Evolutionary conservation across 37 sponge, comb jelly and placozoan species (phyloP).

Genomic region (Bolinopsis microptera): DNA sequence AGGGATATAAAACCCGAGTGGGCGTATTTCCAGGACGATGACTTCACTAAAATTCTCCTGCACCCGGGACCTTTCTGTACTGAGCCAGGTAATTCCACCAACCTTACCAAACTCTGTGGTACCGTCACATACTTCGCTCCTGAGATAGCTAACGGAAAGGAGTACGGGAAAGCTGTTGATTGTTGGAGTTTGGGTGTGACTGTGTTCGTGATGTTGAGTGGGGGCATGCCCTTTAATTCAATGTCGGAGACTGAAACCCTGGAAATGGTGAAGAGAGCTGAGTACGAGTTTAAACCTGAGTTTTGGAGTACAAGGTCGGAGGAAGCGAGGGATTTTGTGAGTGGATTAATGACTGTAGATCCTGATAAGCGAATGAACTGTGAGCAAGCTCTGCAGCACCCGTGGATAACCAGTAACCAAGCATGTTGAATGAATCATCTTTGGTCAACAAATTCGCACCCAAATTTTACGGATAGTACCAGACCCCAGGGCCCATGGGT

Average conservation of each 20-base stretch:
- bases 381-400: background rate
- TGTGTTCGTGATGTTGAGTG: slow-evolving; percentile 75
- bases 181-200: slow-evolving; percentile 23
- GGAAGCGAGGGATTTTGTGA: slow-evolving; percentile 84
- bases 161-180: background rate
- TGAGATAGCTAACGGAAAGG: background rate
- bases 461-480: too few species aligned
- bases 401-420: slow-evolving; percentile 26
- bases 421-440: too few species aligned
- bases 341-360: slow-evolving; percentile 70
- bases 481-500: too few species aligned
- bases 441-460: too few species aligned
- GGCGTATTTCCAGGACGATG: background rate
- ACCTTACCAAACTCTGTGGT: background rate
- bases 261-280: slow-evolving; percentile 76
- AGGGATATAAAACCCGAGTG: slow-evolving; percentile 22
- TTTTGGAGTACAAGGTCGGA: slow-evolving; percentile 75
- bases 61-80: background rate
- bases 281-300: slow-evolving; percentile 92
- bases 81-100: background rate
- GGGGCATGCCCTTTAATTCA: slow-evolving; percentile 89
- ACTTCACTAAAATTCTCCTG: background rate
- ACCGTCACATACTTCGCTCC: background rate
- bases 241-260: slow-evolving; percentile 82
- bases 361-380: slow-evolving; percentile 67